Base-by-base conservation (phyloP, 2,797 vertebrate genomes). In the Peromyscus nudipes region DNA sequence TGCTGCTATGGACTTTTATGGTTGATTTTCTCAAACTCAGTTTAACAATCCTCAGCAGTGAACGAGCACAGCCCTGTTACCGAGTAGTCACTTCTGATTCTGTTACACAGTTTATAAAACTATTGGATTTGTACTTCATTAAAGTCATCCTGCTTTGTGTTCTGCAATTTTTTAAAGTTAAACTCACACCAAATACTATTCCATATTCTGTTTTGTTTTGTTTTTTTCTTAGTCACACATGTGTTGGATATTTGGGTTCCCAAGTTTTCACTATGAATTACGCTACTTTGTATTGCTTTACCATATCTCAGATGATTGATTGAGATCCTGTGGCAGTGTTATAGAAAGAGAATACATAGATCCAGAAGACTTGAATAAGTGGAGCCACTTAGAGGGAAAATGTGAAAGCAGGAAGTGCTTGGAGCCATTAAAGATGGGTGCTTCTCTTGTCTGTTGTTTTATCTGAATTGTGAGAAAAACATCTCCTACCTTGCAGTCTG, bases 11-110 rank as follows among this genome's bases (percentile, higher is more conserved):
- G 6, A 9, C 8, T 82, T 89, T 87, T 88, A n/a, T 91, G 31
- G 21, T 94, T 96, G 57, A 71, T 95, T 93, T 94, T 84, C 62
- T 91, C 79, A 94, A 31, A 89, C 11, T 49, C 62, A 49, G 3
- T 96, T 92, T 94, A 37, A 67, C 88, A 93, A 43, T 83, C 80
- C 86, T 95, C 29, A 80, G 6, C 60, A 71, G 92, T 81, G 3
- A 79, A 1, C 94, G 60, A 82, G 31, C 49, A 80, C 8, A 88
- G 49, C 83, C 37, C 73, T 89, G 52, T 95, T 1, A 67, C 62
- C 55, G 46, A 91, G 29, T 82, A 49, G 55, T 82, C 69, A 84
- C 13, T 81, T 90, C 52, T 91, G 29, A 60, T 82, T 79, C 89
- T 94, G 11, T 80, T 85, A 73, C 64, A 60, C 65, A 57, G 84